phyloP scores from a whole-genome alignment of 2,888 invertebrate species.

The Drosophila anceps region DNA sequence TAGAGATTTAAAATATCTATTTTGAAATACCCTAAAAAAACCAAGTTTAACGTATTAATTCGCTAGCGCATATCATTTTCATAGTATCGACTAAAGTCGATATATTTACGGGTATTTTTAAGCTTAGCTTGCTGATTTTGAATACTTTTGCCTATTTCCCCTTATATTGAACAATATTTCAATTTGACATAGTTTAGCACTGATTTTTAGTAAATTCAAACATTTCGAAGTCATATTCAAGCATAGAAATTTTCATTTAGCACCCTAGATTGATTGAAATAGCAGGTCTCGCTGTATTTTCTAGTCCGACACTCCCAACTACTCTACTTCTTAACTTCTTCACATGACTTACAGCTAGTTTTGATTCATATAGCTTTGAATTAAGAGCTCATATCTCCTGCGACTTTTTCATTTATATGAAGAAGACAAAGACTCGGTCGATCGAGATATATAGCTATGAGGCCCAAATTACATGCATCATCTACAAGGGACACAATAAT shows the following conservation, averaged over 20 bases:
- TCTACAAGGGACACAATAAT: not conserved
- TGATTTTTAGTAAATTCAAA: not conserved
- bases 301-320: not conserved
- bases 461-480: not conserved
- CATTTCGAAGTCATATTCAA: not conserved
- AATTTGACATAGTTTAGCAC: not conserved
- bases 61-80: too few species aligned
- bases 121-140: not conserved
- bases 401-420: not conserved
- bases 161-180: not conserved
- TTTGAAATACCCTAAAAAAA: too few species aligned
- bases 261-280: not conserved
- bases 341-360: not conserved
- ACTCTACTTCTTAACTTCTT: not conserved
- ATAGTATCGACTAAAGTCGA: not conserved
- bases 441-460: not conserved
- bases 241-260: not conserved
- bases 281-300: not conserved
- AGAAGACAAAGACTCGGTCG: not conserved
- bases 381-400: not conserved
- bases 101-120: not conserved
- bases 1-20: too few species aligned
- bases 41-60: too few species aligned
- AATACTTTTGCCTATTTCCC: not conserved
- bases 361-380: not conserved